A percentile compares a stretch with the other conserved stretches of the same genome.
Conservation (phyloP, 2,888 invertebrate genomes). For the Cryptus viduatorius region DNA sequence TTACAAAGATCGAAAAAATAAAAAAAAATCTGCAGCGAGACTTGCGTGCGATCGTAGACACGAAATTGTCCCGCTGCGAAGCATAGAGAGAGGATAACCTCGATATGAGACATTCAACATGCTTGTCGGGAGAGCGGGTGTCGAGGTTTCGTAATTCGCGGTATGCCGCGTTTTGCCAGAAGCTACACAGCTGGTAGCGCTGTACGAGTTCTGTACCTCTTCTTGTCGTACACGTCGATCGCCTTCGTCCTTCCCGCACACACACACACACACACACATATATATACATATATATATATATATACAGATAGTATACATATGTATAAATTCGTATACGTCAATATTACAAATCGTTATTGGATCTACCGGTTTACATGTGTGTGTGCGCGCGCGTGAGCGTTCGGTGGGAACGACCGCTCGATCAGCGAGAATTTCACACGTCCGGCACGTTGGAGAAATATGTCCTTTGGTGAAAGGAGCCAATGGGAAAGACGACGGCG, state of each 20-base stretch:
- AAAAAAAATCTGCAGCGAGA: not conserved
- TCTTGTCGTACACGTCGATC: conserved; percentile 45
- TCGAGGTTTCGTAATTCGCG: conserved; percentile 49
- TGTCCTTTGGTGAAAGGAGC: conserved; percentile 57
- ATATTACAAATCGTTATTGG: conserved; percentile 63
- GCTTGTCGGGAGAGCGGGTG: not conserved
- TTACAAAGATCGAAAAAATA: not conserved
- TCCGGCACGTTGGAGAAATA: conserved; percentile 62
- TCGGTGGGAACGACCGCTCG: conserved; percentile 49
- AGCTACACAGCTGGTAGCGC: conserved; percentile 46
- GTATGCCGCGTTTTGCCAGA: conserved; percentile 3
- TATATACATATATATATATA: not conserved
- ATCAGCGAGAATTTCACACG: conserved; percentile 62
- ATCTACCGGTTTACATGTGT: conserved; percentile 29
- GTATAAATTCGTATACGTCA: conserved; percentile 12
- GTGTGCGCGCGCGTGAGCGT: conserved; percentile 1
- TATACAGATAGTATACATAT: not conserved
- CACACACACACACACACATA: not conserved
- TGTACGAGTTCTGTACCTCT: conserved; percentile 39
- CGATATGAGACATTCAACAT: not conserved
- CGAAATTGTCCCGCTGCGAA: not conserved
- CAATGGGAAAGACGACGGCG: conserved; percentile 43
- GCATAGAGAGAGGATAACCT: conserved; percentile 13
- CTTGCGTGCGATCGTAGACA: not conserved
- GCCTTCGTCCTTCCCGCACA: not conserved